A percentile compares a stretch with the other conserved stretches of the same genome.
Conservation (phyloP, 2,888 invertebrate species). For the Leuctra nigra region DNA sequence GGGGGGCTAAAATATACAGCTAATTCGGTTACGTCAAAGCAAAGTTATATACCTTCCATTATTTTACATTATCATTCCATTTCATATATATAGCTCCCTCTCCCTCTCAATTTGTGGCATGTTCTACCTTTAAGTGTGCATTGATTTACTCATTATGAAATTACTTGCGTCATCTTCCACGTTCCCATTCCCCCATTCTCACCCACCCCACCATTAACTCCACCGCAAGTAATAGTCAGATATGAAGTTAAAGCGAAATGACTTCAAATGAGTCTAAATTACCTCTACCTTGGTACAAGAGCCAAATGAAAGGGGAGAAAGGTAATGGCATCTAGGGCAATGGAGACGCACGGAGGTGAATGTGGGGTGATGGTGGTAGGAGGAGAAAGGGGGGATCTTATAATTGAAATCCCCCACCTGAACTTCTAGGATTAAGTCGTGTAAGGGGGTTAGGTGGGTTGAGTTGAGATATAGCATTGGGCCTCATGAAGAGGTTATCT, state of each 20-base stretch:
- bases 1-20: no score
- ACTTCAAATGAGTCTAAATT: conserved; percentile 33
- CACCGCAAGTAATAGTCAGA: conserved; percentile 31
- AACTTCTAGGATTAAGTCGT: conserved; percentile 25
- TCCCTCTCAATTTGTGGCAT: conserved; percentile 8
- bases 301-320: conserved; percentile 24
- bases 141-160: conserved; percentile 18
- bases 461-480: conserved; percentile 8
- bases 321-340: conserved; percentile 24
- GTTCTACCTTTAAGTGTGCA: conserved; percentile 5
- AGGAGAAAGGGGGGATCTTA: conserved; percentile 18
- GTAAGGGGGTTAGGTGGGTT: neutral
- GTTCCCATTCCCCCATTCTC: conserved; percentile 4
- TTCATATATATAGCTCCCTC: no score
- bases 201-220: no score
- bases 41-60: neutral
- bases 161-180: conserved; percentile 9
- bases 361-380: conserved; percentile 4
- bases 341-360: conserved; percentile 17
- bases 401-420: conserved; percentile 29
- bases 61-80: conserved; percentile 1
- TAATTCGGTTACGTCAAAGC: neutral
- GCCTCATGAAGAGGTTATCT: neutral
- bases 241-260: conserved; percentile 33
- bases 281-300: conserved; percentile 23